Evolutionary conservation across 37 sponge, comb jelly and placozoan genomes (phyloP).

Genomic region (Axinella damicornis): DNA sequence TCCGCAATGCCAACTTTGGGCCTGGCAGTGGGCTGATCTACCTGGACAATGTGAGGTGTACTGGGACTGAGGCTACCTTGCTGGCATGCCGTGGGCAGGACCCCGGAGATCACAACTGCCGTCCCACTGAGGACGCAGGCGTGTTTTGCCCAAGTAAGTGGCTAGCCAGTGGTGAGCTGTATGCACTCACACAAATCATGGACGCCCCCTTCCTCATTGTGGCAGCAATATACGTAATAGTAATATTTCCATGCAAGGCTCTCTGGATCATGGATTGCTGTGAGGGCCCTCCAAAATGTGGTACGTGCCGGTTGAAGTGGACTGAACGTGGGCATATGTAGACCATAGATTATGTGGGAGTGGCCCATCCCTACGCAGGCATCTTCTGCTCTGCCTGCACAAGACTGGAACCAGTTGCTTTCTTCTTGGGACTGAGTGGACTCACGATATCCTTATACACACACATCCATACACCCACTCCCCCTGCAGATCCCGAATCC

Average conservation of each 20-base stretch:
- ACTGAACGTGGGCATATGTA: too few relatives aligned
- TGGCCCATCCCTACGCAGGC: too few relatives aligned
- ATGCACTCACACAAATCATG: too few relatives aligned
- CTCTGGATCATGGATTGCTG: background rate
- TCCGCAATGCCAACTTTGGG: background rate
- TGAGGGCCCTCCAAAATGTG: too few relatives aligned
- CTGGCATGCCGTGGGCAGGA: background rate
- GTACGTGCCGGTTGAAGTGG: too few relatives aligned
- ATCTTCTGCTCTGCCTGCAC: too few relatives aligned
- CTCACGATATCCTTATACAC: background rate
- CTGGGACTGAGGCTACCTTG: slow-evolving; percentile 1
- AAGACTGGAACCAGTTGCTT: too few relatives aligned
- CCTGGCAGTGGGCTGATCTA: background rate
- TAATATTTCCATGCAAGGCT: background rate
- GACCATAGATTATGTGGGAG: too few relatives aligned
- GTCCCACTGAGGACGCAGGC: slow-evolving; percentile 13
- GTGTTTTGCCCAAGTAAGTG: slow-evolving; percentile 21
- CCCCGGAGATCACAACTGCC: slow-evolving; percentile 15
- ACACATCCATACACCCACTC: background rate
- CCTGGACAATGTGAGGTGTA: slow-evolving; percentile 10
- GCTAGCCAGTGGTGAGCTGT: background rate
- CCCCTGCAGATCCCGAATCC: slow-evolving; percentile 1
- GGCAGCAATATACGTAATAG: too few relatives aligned
- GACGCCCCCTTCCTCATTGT: too few relatives aligned
- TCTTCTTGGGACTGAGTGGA: too few relatives aligned